Conservation (phyloP, 2,888 invertebrate species). For the Aspidiotus rigidus region DNA sequence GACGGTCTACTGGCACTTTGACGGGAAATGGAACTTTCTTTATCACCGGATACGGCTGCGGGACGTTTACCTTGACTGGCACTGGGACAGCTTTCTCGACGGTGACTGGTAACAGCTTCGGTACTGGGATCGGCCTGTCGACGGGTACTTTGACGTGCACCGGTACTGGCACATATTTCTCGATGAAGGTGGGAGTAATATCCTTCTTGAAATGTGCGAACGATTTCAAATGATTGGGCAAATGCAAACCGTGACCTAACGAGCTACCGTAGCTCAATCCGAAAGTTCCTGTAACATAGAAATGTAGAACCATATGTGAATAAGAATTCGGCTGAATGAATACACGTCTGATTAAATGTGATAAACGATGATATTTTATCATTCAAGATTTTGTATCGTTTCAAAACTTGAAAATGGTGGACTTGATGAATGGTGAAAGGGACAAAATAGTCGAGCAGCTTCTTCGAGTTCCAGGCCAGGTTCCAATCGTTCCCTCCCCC, state of each 20-base stretch:
- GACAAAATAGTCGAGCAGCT: no score
- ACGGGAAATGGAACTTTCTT: slow-evolving; percentile 38
- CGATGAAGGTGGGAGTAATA: slow-evolving; percentile 36
- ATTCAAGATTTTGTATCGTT: no score
- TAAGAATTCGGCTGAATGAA: no score
- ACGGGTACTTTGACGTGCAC: slow-evolving; percentile 58
- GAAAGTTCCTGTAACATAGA: slow-evolving; percentile 9
- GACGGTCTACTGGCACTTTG: slow-evolving; percentile 38
- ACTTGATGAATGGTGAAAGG: no score
- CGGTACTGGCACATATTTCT: slow-evolving; percentile 47
- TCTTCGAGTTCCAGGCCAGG: no score
- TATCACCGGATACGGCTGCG: slow-evolving; percentile 38
- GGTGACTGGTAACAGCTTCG: slow-evolving; percentile 38
- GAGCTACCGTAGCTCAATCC: slow-evolving; percentile 30
- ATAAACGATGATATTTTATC: no score
- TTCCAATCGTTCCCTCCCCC: no score
- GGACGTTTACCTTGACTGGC: slow-evolving; percentile 38
- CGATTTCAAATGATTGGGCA: slow-evolving; percentile 6
- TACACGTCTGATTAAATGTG: no score
- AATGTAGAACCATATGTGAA: not conserved
- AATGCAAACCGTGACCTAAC: slow-evolving; percentile 32
- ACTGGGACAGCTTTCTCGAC: slow-evolving; percentile 38
- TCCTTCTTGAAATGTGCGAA: slow-evolving; percentile 17
- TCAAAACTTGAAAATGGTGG: no score
- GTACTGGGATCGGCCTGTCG: slow-evolving; percentile 45